Percentiles rank a stretch among this genome's conserved stretches.
These are phyloP conservation scores for Heteractis magnifica DNA, from an alignment of 92 coral and sea anemone species.

Conservation along the genomic window DNA sequence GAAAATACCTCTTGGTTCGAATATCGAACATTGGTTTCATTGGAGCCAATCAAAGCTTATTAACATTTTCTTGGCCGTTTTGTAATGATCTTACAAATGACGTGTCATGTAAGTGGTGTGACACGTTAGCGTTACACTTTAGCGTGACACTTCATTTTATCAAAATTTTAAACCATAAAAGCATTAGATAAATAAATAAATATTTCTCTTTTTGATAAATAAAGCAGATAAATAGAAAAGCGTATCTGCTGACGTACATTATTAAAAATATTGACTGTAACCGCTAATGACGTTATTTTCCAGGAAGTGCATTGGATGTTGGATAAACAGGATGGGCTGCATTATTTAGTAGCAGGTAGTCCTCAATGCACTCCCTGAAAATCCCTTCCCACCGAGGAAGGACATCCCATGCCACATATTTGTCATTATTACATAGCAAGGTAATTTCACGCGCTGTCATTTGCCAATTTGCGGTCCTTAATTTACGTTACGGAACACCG, in stretches of 20 bases:
- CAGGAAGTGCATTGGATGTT: neutral
- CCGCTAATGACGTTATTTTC: neutral
- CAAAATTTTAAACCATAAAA: too few relatives aligned
- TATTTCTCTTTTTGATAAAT: neutral
- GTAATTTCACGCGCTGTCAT: too few relatives aligned
- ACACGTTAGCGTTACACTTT: conserved; percentile 7
- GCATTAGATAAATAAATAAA: neutral
- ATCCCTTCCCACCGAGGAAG: neutral
- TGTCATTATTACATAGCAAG: too few relatives aligned
- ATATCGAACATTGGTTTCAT: conserved; percentile 8
- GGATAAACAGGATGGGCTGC: neutral
- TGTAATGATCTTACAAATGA: too few relatives aligned
- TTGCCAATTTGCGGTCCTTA: too few relatives aligned
- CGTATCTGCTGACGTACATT: neutral
- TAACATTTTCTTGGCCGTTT: neutral
- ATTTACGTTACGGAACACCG: too few relatives aligned
- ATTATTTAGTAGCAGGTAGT: too few relatives aligned
- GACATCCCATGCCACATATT: neutral
- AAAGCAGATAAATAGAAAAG: neutral
- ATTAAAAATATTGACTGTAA: neutral
- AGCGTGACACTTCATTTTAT: neutral
- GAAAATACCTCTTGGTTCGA: conserved; percentile 24
- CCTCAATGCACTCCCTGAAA: neutral
- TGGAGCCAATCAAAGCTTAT: neutral
- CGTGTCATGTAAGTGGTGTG: neutral